Base-by-base conservation (phyloP, 2,113 vertebrate genomes). In the Proterorhinus semilunaris region DNA sequence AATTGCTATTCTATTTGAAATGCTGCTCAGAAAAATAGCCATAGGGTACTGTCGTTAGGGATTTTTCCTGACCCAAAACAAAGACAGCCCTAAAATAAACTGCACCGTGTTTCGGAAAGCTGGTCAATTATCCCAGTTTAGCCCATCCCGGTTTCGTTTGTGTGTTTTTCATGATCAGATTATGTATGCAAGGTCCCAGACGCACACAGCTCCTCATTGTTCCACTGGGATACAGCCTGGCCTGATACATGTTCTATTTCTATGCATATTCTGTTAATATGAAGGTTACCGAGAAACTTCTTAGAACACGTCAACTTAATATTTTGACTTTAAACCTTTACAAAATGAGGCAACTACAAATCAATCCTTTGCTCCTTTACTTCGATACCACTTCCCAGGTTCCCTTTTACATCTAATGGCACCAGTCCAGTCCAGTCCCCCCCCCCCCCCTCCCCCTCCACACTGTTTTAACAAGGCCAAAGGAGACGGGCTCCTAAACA, bases 381-480 rank as follows among this genome's bases (percentile, higher is more conserved):
- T 36, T 36, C 27, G 2, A 36, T 36, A 36, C 27, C 4, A 36
- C 27, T 36, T 36, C 2, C 27, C 27, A 36, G 27, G 27, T 36
- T 36, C 2, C 27, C 27, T 36, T 36, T 36, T 36, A 36, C 27
- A 36, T 36, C 27, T 36, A 36, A 36, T 36, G 27, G 27, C 27
- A 27, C 10, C 10, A 7, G 43, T 43, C 27, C 12, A n/a, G n/a
- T n/a, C n/a, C n/a, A n/a, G n/a, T n/a, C n/a, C n/a, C n/a, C n/a
- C n/a, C n/a, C n/a, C n/a, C n/a, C n/a, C n/a, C n/a, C n/a, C n/a
- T n/a, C n/a, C n/a, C n/a, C n/a, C n/a, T n/a, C n/a, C n/a, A 58
- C 3, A 16, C 27, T 64, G 65, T 65, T 64, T 78, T 49, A 65
- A 12, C 64, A 27, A 27, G 10, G 16, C 15, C 64, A 47, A 68